Percentiles rank a stretch among this genome's conserved stretches.
These are phyloP conservation scores for Eueides isabella DNA, from an alignment of 1,140 invertebrate species.

Conservation along the genomic window DNA sequence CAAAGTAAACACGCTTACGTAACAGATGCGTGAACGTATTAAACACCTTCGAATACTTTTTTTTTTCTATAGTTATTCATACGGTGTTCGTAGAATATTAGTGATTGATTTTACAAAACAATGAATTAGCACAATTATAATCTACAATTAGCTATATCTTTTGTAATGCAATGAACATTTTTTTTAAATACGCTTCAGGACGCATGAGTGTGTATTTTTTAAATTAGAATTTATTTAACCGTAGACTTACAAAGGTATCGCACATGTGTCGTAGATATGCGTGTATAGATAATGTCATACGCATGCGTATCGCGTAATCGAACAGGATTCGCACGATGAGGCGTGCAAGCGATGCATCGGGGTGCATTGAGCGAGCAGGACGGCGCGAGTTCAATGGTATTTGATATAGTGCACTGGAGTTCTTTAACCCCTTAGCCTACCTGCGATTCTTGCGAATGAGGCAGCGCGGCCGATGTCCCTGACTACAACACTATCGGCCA, in stretches of 20 bases:
- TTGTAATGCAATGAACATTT: neutral
- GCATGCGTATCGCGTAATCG: conserved; percentile 77
- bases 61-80: neutral
- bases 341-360: conserved; percentile 67
- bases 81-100: neutral
- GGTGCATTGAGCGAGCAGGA: conserved; percentile 67
- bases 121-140: neutral
- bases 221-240: neutral
- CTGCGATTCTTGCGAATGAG: conserved; percentile 81
- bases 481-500: conserved; percentile 71
- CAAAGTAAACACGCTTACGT: conserved; percentile 22
- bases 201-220: neutral
- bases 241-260: neutral
- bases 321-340: conserved; percentile 76
- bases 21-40: conserved; percentile 13
- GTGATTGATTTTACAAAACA: neutral
- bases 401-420: conserved; percentile 82
- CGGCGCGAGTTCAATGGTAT: conserved; percentile 80
- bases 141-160: neutral
- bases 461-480: conserved; percentile 78
- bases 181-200: neutral
- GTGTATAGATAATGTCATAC: conserved; percentile 63
- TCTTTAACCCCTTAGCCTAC: conserved; percentile 83
- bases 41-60: neutral
- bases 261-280: conserved; percentile 13